Evolutionary conservation across 2,797 vertebrate genomes (phyloP).

Genomic region (Holocentrus rufus): DNA sequence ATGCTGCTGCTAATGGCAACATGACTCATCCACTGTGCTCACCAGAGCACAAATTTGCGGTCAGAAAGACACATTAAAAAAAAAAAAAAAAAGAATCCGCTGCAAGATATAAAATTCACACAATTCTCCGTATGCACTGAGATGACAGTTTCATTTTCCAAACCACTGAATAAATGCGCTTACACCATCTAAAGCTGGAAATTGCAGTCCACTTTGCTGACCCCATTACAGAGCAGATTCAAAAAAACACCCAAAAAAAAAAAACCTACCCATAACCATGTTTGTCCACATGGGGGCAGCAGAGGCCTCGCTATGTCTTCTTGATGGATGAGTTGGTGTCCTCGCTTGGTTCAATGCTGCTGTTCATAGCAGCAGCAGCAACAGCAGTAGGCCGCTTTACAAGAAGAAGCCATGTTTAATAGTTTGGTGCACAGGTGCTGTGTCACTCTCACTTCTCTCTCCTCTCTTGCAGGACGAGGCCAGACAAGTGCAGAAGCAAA

Average conservation of each 20-base stretch:
- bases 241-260: conserved; percentile 9
- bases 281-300: conserved; percentile 75
- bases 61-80: conserved; percentile 33
- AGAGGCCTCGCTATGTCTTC: conserved; percentile 40
- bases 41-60: conserved; percentile 6
- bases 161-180: not conserved
- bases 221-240: conserved; percentile 12
- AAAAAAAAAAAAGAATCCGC: not conserved
- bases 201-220: conserved; percentile 19
- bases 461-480: conserved; percentile 62
- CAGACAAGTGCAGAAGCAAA: conserved; percentile 59
- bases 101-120: conserved; percentile 1
- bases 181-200: not conserved
- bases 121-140: conserved; percentile 10
- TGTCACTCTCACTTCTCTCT: conserved; percentile 43
- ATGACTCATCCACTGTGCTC: conserved; percentile 48
- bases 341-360: conserved; percentile 26
- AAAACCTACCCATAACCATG: conserved; percentile 1
- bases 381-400: conserved; percentile 39
- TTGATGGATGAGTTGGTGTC: not conserved
- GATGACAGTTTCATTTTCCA: conserved; percentile 21
- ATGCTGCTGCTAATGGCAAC: conserved; percentile 43
- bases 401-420: conserved; percentile 34
- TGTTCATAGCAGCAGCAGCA: conserved; percentile 47
- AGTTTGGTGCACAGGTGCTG: conserved; percentile 34